These are phyloP conservation scores for Brachyopa scutellaris DNA, from an alignment of 2,888 invertebrate genomes.

Conservation along the genomic window DNA sequence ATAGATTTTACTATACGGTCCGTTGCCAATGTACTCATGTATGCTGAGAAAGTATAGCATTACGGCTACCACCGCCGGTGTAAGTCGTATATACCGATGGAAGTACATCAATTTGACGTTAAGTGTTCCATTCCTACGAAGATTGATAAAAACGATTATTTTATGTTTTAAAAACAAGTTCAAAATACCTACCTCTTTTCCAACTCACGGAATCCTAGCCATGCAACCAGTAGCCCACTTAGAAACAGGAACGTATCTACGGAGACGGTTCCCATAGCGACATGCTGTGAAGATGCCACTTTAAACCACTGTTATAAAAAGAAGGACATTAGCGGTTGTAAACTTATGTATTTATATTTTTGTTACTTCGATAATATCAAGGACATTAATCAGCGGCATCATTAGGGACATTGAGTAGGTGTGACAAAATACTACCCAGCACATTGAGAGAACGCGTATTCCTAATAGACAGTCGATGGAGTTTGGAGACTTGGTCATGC, in stretches of 20 bases:
- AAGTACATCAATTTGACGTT: conserved; percentile 80
- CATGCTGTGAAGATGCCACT: conserved; percentile 78
- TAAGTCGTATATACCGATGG: conserved; percentile 82
- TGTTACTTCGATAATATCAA: conserved; percentile 18
- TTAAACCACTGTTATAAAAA: conserved; percentile 75
- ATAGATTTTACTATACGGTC: conserved; percentile 82
- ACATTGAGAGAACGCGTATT: conserved; percentile 56
- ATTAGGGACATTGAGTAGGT: conserved; percentile 14
- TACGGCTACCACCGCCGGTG: conserved; percentile 83
- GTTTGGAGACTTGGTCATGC: conserved; percentile 8
- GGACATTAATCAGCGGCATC: conserved; percentile 14
- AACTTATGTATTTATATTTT: neutral
- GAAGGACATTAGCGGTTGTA: too few relatives aligned
- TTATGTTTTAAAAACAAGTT: too few relatives aligned
- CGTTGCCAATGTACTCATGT: conserved; percentile 82
- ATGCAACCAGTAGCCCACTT: conserved; percentile 84
- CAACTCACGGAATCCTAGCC: conserved; percentile 80
- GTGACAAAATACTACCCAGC: conserved; percentile 49
- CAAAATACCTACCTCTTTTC: conserved; percentile 77
- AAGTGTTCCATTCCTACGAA: conserved; percentile 77
- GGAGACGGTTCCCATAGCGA: conserved; percentile 82
- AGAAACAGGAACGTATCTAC: conserved; percentile 86
- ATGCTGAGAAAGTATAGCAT: conserved; percentile 83
- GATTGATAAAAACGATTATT: too few relatives aligned
- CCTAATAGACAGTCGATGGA: conserved; percentile 45